phyloP scores from a whole-genome alignment of 2,113 vertebrate species.

The Microcebus ravelobensis region DNA sequence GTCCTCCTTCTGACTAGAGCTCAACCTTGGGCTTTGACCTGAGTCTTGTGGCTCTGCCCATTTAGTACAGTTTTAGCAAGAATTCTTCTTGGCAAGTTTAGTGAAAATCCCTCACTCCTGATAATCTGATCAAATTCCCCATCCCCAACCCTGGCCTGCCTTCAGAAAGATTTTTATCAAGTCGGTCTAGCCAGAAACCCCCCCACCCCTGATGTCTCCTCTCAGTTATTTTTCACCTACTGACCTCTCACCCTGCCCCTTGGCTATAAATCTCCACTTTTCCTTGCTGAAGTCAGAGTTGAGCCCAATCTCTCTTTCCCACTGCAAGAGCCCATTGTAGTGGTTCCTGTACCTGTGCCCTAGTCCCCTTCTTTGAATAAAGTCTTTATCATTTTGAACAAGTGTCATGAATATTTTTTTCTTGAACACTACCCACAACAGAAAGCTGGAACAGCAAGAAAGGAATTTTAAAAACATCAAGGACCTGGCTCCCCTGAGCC shows the following conservation, averaged over 20 bases:
- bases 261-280: neutral
- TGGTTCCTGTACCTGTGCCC: neutral
- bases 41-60: neutral
- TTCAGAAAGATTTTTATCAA: neutral
- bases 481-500: neutral
- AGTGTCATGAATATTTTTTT: neutral
- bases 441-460: neutral
- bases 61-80: neutral
- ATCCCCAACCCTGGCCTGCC: neutral
- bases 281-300: neutral
- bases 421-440: neutral
- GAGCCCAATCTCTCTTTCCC: neutral
- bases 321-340: neutral
- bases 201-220: neutral
- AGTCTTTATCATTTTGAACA: neutral
- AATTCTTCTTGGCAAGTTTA: neutral
- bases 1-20: neutral
- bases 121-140: neutral
- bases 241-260: too few species aligned
- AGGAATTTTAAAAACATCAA: neutral
- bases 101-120: neutral
- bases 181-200: neutral
- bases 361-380: neutral
- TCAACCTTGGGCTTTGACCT: neutral
- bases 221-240: neutral